Conservation (phyloP, 53 echinoderm and acorn worm genomes). For the Antedon mediterranea region DNA sequence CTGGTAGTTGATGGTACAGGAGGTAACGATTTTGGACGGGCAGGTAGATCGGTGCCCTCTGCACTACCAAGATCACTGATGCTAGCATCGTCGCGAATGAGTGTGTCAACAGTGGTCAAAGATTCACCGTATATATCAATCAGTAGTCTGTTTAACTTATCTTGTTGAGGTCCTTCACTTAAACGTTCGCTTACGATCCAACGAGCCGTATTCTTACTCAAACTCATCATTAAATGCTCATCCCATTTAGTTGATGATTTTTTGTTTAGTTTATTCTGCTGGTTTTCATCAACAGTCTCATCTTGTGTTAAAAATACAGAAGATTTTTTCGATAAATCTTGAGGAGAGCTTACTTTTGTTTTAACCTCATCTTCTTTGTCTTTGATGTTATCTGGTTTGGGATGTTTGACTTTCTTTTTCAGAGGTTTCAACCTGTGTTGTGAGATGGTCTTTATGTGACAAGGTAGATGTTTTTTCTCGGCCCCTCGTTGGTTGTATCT, state of each 20-base stretch:
- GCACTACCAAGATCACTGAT: conserved; percentile 52
- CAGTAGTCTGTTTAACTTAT: conserved; percentile 57
- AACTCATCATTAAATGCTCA: conserved; percentile 58
- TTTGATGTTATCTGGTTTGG: conserved; percentile 4
- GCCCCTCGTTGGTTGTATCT: conserved; percentile 51
- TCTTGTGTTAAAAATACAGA: conserved; percentile 13
- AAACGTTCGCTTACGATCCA: conserved; percentile 89
- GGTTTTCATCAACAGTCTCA: conserved; percentile 8
- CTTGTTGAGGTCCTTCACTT: conserved; percentile 62
- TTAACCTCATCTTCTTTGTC: conserved; percentile 28
- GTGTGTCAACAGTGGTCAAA: conserved; percentile 37
- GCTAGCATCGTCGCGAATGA: conserved; percentile 78
- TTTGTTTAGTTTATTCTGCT: neutral
- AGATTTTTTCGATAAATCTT: conserved; percentile 7
- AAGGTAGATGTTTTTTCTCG: conserved; percentile 81
- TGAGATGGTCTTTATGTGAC: conserved; percentile 71
- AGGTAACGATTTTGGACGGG: neutral
- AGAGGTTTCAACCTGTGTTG: conserved; percentile 71
- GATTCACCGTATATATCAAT: conserved; percentile 55
- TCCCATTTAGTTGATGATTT: conserved; percentile 69
- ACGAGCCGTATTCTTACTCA: conserved; percentile 90
- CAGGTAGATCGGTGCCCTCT: conserved; percentile 16
- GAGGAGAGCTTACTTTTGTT: neutral
- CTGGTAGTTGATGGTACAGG: neutral
- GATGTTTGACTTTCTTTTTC: conserved; percentile 34